Evolutionary conservation across 1,140 invertebrate genomes (phyloP).

Genomic region (Drosophila erecta): DNA sequence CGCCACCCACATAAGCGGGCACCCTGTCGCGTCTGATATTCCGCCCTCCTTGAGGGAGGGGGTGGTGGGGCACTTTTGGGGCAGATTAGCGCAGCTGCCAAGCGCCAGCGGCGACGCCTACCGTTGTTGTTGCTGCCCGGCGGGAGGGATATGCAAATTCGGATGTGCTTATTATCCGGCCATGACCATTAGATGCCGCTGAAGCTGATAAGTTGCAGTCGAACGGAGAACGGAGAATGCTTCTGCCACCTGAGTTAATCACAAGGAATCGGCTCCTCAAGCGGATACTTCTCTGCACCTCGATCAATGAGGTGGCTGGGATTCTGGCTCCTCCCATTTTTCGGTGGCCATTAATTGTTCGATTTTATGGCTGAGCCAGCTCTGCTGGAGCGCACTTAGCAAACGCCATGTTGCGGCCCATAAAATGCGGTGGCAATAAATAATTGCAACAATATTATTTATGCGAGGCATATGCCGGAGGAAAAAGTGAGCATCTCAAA

Average conservation of each 20-base stretch:
- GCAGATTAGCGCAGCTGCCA: constrained; percentile 64
- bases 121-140: constrained; percentile 21
- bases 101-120: constrained; percentile 32
- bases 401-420: constrained; percentile 55
- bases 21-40: constrained; percentile 25
- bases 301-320: constrained; percentile 31
- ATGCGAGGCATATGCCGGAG: constrained; percentile 34
- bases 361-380: constrained; percentile 27
- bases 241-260: background rate
- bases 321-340: constrained; percentile 12
- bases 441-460: constrained; percentile 62
- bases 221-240: background rate
- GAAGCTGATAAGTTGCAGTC: constrained; percentile 42
- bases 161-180: constrained; percentile 40
- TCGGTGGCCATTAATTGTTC: constrained; percentile 26
- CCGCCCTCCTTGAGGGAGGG: constrained; percentile 19
- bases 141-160: constrained; percentile 41
- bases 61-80: constrained; percentile 41
- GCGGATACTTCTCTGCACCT: background rate
- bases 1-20: constrained; percentile 4
- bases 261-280: constrained; percentile 8
- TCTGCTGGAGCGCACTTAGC: constrained; percentile 51
- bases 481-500: constrained; percentile 1
- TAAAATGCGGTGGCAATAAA: constrained; percentile 51
- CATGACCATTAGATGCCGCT: constrained; percentile 34